These are phyloP conservation scores for Pseudobourletiella spinata DNA, from an alignment of 1,140 invertebrate genomes.

Conservation along the genomic window DNA sequence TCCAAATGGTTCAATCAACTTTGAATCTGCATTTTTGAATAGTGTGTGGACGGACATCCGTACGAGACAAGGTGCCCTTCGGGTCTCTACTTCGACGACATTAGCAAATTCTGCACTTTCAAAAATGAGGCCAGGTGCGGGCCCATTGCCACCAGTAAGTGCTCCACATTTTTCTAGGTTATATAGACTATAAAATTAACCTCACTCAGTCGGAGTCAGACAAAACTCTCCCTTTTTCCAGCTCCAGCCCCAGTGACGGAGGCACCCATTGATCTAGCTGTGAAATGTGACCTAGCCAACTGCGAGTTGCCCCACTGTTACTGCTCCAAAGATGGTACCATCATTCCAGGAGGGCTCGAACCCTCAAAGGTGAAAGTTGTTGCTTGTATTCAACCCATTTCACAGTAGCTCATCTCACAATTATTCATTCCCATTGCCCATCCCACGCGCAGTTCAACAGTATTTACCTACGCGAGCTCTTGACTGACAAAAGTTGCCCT, in stretches of 20 bases:
- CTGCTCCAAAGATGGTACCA: conserved; percentile 82
- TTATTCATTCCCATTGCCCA: too few species aligned
- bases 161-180: too few species aligned
- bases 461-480: too few species aligned
- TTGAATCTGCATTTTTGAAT: conserved; percentile 10
- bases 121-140: conserved; percentile 84
- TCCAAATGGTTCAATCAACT: background rate
- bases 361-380: conserved; percentile 56
- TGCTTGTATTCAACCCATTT: too few species aligned
- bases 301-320: conserved; percentile 85
- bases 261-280: conserved; percentile 63
- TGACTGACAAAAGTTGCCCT: too few species aligned
- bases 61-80: conserved; percentile 81
- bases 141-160: conserved; percentile 71
- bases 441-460: too few species aligned
- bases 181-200: too few species aligned
- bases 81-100: conserved; percentile 78
- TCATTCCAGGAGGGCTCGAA: conserved; percentile 69
- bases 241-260: conserved; percentile 70
- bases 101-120: conserved; percentile 82
- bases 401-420: too few species aligned
- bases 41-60: conserved; percentile 80
- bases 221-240: too few species aligned
- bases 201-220: too few species aligned
- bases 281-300: conserved; percentile 61